Base-by-base conservation (phyloP, 2,797 vertebrate genomes). In the Podarcis lilfordi region DNA sequence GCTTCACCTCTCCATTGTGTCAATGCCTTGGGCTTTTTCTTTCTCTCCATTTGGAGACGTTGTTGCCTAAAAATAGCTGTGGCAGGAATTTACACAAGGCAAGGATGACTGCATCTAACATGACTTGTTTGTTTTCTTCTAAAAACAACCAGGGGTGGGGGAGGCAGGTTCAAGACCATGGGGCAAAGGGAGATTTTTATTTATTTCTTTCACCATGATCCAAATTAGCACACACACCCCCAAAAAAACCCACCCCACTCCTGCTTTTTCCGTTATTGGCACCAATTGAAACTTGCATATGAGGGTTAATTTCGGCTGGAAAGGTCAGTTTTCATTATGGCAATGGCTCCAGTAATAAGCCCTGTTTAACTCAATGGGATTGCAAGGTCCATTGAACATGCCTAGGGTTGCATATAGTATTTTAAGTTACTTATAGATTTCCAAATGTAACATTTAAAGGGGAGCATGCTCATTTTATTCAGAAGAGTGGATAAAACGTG, bases 181-280 rank as follows among this genome's bases (percentile, higher is more conserved):
- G 23, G 11, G 25, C 23, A 43, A 27, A 69, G 8, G 8, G 68
- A 29, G 25, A 29, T 25, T 72, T 71, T 72, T 19, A 23, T 61
- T 61, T 61, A 21, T 35, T 7, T 72, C 32, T 19, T 19, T 32
- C 71, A 13, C 11, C 27, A n/a, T 71, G 27, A 4, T 71, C 69
- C n/a, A n/a, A n/a, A 72, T 72, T 19, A 64, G 10, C 61, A 6
- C 21, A 1, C 40, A 1, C 6, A 1, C 17, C 0, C 61, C 0
- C 50, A 1, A 50, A 50, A 43, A 43, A 43, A 43, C 8, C 5
- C 5, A 40, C 40, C 43, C 43, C 43, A 43, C 43, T 43, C 43
- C 43, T 72, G 69, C 40, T 77, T 29, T 40, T 45, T 8, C 25
- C 9, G 1, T 27, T 25, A 13, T 29, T 77, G 40, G 37, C 25